These are phyloP conservation scores for Bathynomus jamesi DNA, from an alignment of 1,140 invertebrate genomes.

Conservation along the genomic window DNA sequence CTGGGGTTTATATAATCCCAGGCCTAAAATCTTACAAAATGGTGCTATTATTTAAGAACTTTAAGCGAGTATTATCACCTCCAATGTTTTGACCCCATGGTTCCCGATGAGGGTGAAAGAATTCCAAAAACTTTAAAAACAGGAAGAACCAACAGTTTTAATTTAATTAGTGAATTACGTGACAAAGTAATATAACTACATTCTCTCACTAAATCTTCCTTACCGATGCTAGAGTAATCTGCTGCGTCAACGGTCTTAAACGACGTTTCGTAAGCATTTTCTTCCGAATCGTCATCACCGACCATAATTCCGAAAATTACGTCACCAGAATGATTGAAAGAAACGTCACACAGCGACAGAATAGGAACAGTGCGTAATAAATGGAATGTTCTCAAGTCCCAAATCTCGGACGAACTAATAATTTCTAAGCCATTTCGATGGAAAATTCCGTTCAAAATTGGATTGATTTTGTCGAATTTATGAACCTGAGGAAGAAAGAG, in stretches of 20 bases:
- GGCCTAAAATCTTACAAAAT: too few relatives aligned
- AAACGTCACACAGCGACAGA: slow-evolving; percentile 69
- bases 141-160: slow-evolving; percentile 12
- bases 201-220: too few relatives aligned
- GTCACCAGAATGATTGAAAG: slow-evolving; percentile 50
- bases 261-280: slow-evolving; percentile 62
- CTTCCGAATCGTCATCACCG: slow-evolving; percentile 18
- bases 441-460: slow-evolving; percentile 88
- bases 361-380: slow-evolving; percentile 85
- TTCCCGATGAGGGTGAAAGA: slow-evolving; percentile 7
- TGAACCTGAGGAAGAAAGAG: slow-evolving; percentile 70
- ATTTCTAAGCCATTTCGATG: slow-evolving; percentile 94
- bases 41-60: slow-evolving; percentile 56
- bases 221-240: slow-evolving; percentile 87
- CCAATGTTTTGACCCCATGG: too few relatives aligned
- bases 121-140: neutral
- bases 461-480: slow-evolving; percentile 96
- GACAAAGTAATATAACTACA: neutral
- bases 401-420: slow-evolving; percentile 61
- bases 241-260: slow-evolving; percentile 89
- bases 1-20: too few relatives aligned
- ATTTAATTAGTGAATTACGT: neutral
- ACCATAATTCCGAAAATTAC: slow-evolving; percentile 50
- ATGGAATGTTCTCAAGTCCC: slow-evolving; percentile 93
- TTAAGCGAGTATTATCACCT: neutral